Base-by-base conservation (phyloP, 2,113 vertebrate species). In the Tricholaema leucomelas region DNA sequence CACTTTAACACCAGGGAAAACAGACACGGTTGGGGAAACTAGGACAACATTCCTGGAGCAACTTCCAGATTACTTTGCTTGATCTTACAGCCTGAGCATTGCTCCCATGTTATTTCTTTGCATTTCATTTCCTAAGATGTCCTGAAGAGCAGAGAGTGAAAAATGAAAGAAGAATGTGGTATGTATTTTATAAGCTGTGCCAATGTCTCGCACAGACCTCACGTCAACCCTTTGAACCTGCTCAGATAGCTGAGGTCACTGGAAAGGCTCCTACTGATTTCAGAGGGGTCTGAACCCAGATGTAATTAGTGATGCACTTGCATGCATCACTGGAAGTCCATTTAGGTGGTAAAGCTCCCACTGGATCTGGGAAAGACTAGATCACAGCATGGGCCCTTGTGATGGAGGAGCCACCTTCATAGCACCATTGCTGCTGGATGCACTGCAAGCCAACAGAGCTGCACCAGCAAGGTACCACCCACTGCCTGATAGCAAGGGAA, bases 241-340 rank as follows among this genome's bases (percentile, higher is more conserved):
- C 59, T 69, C 61, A 13, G 84, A 35, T 52, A 65, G n/a, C 67
- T n/a, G 9, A 78, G 69, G 60, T 59, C 52, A 20, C 73, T 67
- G 87, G 73, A 65, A 77, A 63, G 65, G 44, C 33, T 90, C 31
- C 79, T 65, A 40, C 50, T n/a, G 73, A 81, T 46, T 64, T 55
- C 69, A 50, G 38, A 50, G 50, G 35, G 8, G 55, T 87, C 60
- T 48, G 61, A 87, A 69, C 38, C 31, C 38, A 59, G 19, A 50
- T 1, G 1, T 38, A 59, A 88, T 35, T 30, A 66, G 42, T 13
- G 40, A 64, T 25, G 54, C 27, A 33, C 46, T 46, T 74, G 52
- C 27, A 52, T 40, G 23, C 2, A 0, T 35, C 23, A 55, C 36
- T 2, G 0, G 36, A 74, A 63, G 5, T 6, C 65, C 2, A 1